Percentiles rank a stretch among this genome's conserved stretches.
Conservation (phyloP, 2,797 vertebrate genomes). For the Gila robusta region DNA sequence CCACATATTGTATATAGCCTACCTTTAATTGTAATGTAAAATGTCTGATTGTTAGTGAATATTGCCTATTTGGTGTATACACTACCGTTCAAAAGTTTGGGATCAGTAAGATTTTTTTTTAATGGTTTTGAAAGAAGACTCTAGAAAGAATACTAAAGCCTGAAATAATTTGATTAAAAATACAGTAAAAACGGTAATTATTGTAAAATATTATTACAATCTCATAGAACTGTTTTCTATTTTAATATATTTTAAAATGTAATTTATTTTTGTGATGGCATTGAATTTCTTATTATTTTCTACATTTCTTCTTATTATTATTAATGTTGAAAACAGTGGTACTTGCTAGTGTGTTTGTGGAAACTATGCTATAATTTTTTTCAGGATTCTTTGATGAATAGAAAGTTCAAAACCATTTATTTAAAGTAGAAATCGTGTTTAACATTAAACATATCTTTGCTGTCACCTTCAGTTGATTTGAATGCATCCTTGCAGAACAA, state of each 20-base stretch:
- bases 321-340: not conserved
- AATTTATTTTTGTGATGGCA: not conserved
- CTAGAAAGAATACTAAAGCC: no score
- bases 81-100: not conserved
- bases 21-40: no score
- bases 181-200: not conserved
- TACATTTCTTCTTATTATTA: not conserved
- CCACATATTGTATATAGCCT: no score
- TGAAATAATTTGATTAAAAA: not conserved
- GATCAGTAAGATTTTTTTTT: not conserved
- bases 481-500: not conserved
- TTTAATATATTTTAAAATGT: no score
- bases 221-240: no score
- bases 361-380: not conserved
- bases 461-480: not conserved
- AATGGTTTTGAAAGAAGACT: not conserved
- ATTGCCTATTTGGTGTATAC: not conserved
- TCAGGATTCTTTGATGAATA: not conserved
- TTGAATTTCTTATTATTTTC: not conserved
- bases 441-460: not conserved
- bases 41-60: no score
- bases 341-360: not conserved
- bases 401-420: not conserved
- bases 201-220: no score
- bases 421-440: not conserved